Evolutionary conservation across 1,140 invertebrate genomes (phyloP).

Genomic region (Penaeus japonicus): DNA sequence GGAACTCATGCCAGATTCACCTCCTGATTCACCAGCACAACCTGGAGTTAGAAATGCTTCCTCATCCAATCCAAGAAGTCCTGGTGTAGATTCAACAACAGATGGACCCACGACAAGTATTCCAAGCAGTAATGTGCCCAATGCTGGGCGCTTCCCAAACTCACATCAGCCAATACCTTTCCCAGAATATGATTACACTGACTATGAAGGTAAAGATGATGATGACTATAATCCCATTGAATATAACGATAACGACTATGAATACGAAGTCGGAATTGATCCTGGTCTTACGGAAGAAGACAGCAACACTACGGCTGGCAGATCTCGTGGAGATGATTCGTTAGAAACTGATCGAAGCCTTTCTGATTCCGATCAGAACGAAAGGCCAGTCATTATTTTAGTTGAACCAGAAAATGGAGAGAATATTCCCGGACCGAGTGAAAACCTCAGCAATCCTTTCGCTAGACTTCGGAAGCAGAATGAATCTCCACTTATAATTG

Average conservation of each 20-base stretch:
- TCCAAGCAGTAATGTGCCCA: not conserved
- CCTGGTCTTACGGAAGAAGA: not conserved
- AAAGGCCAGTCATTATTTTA: not conserved
- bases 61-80: not conserved
- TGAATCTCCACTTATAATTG: no score
- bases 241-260: not conserved
- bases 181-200: constrained; percentile 8
- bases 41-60: not conserved
- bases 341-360: no score
- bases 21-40: not conserved
- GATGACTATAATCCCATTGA: not conserved
- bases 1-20: not conserved
- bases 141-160: not conserved
- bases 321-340: no score
- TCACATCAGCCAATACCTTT: not conserved
- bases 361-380: not conserved
- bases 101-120: not conserved
- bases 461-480: no score
- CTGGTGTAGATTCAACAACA: constrained; percentile 15
- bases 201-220: not conserved
- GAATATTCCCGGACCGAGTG: no score
- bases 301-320: no score
- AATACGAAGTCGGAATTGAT: not conserved
- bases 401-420: not conserved
- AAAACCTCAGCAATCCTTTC: no score